Conservation (phyloP, 2,113 vertebrate species). For the Holacanthus passer region DNA sequence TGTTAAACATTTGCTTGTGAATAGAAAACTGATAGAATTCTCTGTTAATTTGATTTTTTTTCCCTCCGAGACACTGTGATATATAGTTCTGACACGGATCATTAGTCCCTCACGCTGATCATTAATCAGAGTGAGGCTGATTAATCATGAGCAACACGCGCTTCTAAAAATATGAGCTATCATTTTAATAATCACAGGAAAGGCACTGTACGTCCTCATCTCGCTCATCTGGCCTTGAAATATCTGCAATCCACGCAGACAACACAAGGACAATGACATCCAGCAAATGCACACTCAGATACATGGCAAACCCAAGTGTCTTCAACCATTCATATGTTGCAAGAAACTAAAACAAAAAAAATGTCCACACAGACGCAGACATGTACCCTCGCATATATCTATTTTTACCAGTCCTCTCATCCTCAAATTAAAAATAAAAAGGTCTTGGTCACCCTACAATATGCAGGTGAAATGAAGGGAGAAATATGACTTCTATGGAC, state of each 20-base stretch:
- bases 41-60: neutral
- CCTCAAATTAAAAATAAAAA: neutral
- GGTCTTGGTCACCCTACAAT: neutral
- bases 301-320: neutral
- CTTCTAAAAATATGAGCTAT: conserved; percentile 11
- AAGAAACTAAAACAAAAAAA: neutral
- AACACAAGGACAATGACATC: neutral
- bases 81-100: neutral
- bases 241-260: conserved; percentile 62
- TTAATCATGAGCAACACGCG: neutral
- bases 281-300: neutral
- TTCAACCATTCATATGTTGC: neutral
- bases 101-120: neutral
- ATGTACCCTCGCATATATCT: neutral
- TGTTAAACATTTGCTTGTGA: neutral
- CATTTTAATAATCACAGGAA: conserved; percentile 20
- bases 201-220: neutral
- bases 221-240: conserved; percentile 20
- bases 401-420: neutral
- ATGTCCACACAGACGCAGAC: neutral
- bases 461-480: neutral
- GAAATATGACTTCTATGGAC: conserved; percentile 35
- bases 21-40: neutral
- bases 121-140: neutral
- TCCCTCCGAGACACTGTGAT: neutral